Conservation (phyloP, 2,113 vertebrate genomes). For the Brachyistius frenatus region DNA sequence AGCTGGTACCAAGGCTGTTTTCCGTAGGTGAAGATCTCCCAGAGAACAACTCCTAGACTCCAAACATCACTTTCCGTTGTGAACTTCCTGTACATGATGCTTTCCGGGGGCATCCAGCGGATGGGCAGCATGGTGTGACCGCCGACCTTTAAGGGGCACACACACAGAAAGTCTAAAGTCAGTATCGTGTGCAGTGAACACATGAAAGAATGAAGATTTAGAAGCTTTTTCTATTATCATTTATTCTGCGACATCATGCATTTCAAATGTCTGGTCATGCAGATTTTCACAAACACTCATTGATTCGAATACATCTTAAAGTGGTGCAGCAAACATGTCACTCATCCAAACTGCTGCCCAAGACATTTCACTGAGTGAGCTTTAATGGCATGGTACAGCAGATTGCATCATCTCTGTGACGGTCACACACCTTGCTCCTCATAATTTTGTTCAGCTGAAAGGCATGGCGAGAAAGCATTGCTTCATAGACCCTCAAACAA, state of each 20-base stretch:
- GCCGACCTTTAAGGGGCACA: constrained; percentile 87
- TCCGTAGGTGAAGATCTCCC: constrained; percentile 99
- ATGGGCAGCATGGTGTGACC: constrained; percentile 99
- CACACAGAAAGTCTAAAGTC: constrained; percentile 9
- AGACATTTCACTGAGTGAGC: background rate
- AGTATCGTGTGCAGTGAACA: background rate
- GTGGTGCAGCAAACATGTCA: constrained; percentile 29
- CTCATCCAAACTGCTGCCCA: constrained; percentile 24
- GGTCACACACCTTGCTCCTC: background rate
- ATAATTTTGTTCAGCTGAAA: constrained; percentile 19
- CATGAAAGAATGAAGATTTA: background rate
- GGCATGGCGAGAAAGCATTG: background rate
- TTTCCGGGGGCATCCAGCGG: constrained; percentile 99
- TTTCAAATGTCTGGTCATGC: background rate
- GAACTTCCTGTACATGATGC: constrained; percentile 99
- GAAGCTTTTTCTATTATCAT: background rate
- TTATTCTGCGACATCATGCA: constrained; percentile 4
- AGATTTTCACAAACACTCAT: constrained; percentile 17
- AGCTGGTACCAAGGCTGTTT: constrained; percentile 99
- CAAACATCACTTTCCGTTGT: constrained; percentile 99
- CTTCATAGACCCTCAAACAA: constrained; percentile 11
- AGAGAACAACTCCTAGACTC: constrained; percentile 98
- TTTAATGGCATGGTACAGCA: constrained; percentile 8
- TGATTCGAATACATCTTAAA: constrained; percentile 41
- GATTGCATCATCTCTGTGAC: constrained; percentile 27